Percentiles rank a stretch among this genome's conserved stretches.
Conservation (phyloP, 1,140 invertebrate genomes). For the Anoplolepis gracilipes region DNA sequence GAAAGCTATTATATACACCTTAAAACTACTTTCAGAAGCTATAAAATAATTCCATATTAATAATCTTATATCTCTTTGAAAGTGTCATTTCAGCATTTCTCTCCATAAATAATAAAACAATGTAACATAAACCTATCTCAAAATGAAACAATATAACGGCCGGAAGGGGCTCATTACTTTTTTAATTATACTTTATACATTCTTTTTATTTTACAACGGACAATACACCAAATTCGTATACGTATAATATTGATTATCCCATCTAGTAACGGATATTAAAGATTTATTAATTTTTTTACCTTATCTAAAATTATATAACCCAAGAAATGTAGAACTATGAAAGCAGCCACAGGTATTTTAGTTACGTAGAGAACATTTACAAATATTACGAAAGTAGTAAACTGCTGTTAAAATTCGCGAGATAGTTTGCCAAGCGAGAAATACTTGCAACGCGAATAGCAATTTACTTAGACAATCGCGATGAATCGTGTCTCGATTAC, state of each 20-base stretch:
- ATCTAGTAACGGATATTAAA: background rate
- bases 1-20: conserved; percentile 13
- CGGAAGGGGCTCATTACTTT: no score
- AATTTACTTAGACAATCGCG: conserved; percentile 37
- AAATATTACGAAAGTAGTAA: background rate
- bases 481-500: conserved; percentile 18
- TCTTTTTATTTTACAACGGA: no score
- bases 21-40: background rate
- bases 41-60: background rate
- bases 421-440: background rate
- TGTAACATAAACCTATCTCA: no score
- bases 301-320: background rate
- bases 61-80: background rate
- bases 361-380: background rate
- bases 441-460: background rate
- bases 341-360: background rate
- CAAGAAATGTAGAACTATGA: background rate
- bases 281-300: background rate
- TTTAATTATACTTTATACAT: no score
- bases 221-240: background rate
- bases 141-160: no score
- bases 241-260: background rate
- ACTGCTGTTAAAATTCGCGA: background rate
- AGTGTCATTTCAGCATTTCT: background rate
- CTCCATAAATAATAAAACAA: background rate